Evolutionary conservation across 2,888 invertebrate genomes (phyloP), one percentile per base, ranked within the genome.

Genomic region (Eulithis testata): DNA sequence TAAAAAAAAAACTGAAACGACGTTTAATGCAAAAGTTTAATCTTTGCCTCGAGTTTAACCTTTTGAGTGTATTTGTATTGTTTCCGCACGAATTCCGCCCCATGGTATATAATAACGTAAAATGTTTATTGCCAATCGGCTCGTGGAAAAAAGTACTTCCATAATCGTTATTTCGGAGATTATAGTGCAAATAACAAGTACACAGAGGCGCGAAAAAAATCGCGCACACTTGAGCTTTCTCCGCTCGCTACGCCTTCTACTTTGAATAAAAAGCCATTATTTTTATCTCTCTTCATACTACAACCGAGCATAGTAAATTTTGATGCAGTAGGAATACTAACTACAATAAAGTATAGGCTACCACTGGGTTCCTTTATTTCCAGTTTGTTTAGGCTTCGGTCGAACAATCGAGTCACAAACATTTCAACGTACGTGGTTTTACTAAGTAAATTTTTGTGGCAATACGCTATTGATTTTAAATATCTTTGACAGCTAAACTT

Each of bases 201-300:
- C 76, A 77, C 80, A 75, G 76, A 81, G 82, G 77, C 81, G 80
- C 68, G 75, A 80, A 80, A 79, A 81, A 80, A 73, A 75, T 79
- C 73, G 72, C 72, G 66, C 66, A 63, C 70, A 73, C 77, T 76
- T 66, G 69, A 71, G 68, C 59, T 65, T 31, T 59, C 68, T 53
- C 67, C 50, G 53, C 52, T 55, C 66, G 45, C 61, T 53, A 49
- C 68, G 71, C 60, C 68, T 64, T 65, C 54, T 62, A 69, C 60
- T 74, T 80, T 75, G 73, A 80, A 81, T 81, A 81, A 77, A 78
- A 76, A 74, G 67, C 71, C 66, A 74, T 78, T 79, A 76, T 73
- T 76, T 80, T 76, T 73, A 70, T 73, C 69, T 71, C 60, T 44
- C 59, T 56, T 62, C 61, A 60, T 69, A 69, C 64, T 61, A 58